A percentile compares a stretch with the other conserved stretches of the same genome.
phyloP scores from a whole-genome alignment of 2,797 vertebrate species.

The Acanthiza pusilla region DNA sequence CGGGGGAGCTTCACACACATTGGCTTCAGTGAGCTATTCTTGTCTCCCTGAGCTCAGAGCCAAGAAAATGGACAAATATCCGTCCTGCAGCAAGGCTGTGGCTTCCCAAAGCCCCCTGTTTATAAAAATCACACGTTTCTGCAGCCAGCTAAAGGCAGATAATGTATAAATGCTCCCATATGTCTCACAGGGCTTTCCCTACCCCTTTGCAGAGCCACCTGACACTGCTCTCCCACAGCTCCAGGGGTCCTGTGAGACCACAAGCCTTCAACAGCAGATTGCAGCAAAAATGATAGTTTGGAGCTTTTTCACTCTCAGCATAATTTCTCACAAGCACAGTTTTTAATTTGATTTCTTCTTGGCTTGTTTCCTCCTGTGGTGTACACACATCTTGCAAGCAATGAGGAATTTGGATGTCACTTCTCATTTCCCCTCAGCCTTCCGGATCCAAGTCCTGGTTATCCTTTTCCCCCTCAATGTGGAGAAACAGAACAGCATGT shows the following conservation, averaged over 20 bases:
- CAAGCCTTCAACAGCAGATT: neutral
- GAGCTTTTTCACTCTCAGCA: neutral
- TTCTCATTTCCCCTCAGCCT: conserved; percentile 46
- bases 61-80: neutral
- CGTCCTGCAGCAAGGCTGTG: neutral
- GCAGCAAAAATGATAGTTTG: neutral
- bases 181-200: neutral
- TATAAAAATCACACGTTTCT: neutral
- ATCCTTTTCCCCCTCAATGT: neutral
- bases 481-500: conserved; percentile 31
- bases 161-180: neutral
- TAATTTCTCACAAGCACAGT: conserved; percentile 12
- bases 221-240: neutral
- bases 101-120: neutral
- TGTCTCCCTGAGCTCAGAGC: neutral
- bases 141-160: neutral
- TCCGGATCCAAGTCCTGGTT: neutral
- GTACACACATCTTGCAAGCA: conserved; percentile 16
- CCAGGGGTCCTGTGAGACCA: neutral
- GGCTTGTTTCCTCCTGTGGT: conserved; percentile 40
- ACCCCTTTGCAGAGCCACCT: neutral
- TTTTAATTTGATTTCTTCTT: conserved; percentile 58
- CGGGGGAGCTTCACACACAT: neutral
- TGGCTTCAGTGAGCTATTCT: neutral
- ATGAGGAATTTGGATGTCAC: conserved; percentile 48